Base-by-base conservation (phyloP, 2,888 invertebrate species). In the Anticlea derivata region DNA sequence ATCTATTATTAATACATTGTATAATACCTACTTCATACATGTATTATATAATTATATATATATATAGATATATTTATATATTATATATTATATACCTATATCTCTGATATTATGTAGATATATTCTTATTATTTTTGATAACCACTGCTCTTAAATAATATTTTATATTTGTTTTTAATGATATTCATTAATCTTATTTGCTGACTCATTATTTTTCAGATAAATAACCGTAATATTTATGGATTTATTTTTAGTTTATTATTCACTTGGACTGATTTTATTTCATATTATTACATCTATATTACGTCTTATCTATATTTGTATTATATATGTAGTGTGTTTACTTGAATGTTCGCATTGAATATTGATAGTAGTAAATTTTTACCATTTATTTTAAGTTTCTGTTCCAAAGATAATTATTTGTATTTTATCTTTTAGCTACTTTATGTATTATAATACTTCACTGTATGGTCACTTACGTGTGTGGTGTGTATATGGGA, bases 371-470 rank as follows among this genome's bases (percentile, higher is more conserved):
- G 44, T 43, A 44, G 40, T 68, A 66, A 46, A 23, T 49, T 73
- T 70, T 70, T 75, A 73, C 72, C 70, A 77, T 72, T 47, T 47
- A 31, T 50, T 48, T 54, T 62, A 58, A 60, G 60, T 60, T 62
- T 82, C 72, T 66, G 77, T 83, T 81, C 89, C 88, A 88, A 89
- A 88, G 88, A 87, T 81, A n/a, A n/a, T n/a, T n/a, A 78, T 75
- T 51, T 65, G 70, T 78, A 73, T 75, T 62, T 68, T 73, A 68
- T 60, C 70, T 68, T 50, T 68, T 65, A 62, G 55, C 70, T 67
- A 70, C 63, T 69, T 63, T 70, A 66, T 65, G 47, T 72, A 65
- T 68, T 30, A 46, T 53, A 53, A 60, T 3, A 55, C 52, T 55
- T 63, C 65, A 58, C 55, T 60, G 61, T 24, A 8, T 17, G 2